Evolutionary conservation across 2,113 vertebrate species (phyloP), one percentile per base, ranked within the genome.

Genomic region (Crotalus horridus): DNA sequence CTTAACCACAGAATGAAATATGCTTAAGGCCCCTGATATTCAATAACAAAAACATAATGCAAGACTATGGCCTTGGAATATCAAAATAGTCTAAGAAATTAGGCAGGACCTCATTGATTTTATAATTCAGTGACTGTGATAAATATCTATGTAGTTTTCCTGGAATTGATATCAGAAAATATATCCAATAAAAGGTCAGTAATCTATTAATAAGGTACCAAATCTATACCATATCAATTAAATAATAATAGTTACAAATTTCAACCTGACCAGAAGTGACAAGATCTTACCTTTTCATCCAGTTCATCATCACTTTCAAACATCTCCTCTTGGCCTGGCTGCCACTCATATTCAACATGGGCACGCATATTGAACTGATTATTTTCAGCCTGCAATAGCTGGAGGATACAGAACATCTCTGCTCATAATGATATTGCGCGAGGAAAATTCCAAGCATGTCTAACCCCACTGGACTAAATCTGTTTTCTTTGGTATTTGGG

Each of bases 271-370:
- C n/a, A 29, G 54, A 89, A 20, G 4, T 48, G 26, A 48, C 29
- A 29, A 10, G 11, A 48, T 33, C 93, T 94, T 59, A 98, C 97
- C 97, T 97, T 98, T 69, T 97, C 97, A 90, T 98, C 97, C 59
- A 98, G 94, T 33, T 98, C 97, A 85, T 98, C 95, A 0, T 98
- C 97, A 20, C 97, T 98, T 93, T 98, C 98, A 43, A 97, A 97
- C 85, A 97, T 94, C 55, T 98, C 97, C 8, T 97, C 98, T 91
- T 98, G 96, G 48, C 97, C 95, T 59, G 98, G 93, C 11, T 93
- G 94, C 97, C 97, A 97, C 64, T 98, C 96, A 0, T 97, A 97
- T 26, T 98, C 97, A 90, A 98, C 96, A 0, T 97, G 97, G 64
- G 98, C 95, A 0, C 96, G 97, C 93, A 97, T 96, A 92, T 96